Percentiles rank a stretch among this genome's conserved stretches.
Conservation (phyloP, 2,797 vertebrate genomes). For the Coregonus ussuriensis region DNA sequence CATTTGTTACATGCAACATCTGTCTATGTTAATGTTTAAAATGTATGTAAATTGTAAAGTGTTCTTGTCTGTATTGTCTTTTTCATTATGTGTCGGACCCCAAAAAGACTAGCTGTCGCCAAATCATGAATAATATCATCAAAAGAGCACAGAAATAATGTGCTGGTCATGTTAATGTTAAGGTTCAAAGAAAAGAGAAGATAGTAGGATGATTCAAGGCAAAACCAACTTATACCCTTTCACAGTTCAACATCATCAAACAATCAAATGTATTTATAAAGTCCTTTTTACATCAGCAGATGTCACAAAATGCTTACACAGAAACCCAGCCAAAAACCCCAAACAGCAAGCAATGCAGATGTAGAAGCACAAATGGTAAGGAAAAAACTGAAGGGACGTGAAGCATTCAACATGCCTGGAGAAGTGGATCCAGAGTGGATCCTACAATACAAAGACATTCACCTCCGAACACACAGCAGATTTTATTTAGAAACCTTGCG, state of each 20-base stretch:
- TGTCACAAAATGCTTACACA: too few relatives aligned
- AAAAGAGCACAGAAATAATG: constrained; percentile 8
- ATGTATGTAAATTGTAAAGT: too few relatives aligned
- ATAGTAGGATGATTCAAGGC: neutral
- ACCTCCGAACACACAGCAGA: neutral
- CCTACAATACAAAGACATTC: neutral
- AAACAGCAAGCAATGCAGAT: too few relatives aligned
- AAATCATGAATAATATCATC: too few relatives aligned
- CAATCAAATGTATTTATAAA: too few relatives aligned
- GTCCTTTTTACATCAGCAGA: too few relatives aligned
- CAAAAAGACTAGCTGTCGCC: too few relatives aligned
- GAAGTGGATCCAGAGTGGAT: neutral
- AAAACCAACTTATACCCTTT: neutral
- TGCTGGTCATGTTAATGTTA: neutral
- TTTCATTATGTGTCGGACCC: too few relatives aligned
- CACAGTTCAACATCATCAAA: neutral
- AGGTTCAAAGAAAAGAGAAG: neutral
- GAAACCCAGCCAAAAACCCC: too few relatives aligned
- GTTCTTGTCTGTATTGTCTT: too few relatives aligned
- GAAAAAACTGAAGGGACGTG: neutral
- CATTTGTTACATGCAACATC: too few relatives aligned
- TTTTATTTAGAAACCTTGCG: neutral
- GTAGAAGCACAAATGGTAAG: neutral
- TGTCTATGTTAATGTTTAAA: too few relatives aligned
- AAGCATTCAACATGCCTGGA: neutral